Conservation (phyloP, 2,888 invertebrate species). For the Seladonia tumulorum region DNA sequence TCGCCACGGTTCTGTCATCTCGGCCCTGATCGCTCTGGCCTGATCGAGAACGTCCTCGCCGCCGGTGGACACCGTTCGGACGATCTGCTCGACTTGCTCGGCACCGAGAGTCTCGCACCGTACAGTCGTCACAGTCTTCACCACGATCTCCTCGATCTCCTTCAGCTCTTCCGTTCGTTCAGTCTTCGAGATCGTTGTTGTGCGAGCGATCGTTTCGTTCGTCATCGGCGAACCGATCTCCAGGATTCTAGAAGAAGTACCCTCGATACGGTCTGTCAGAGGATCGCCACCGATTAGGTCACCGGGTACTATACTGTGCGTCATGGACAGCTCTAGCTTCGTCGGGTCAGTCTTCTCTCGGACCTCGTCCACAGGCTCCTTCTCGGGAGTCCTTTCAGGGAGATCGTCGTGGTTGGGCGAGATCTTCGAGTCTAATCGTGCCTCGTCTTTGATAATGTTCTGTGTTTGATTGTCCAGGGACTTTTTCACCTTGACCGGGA, state of each 20-base stretch:
- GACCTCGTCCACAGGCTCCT: neutral
- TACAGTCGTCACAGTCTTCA: conserved; percentile 68
- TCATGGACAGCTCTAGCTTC: conserved; percentile 13
- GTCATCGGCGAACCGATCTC: neutral
- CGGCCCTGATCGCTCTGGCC: conserved; percentile 44
- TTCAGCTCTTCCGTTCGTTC: conserved; percentile 27
- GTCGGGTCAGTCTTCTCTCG: conserved; percentile 16
- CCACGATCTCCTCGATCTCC: conserved; percentile 43
- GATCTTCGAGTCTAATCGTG: neutral
- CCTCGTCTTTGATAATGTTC: neutral
- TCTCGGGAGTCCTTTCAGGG: no score
- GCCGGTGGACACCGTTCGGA: conserved; percentile 42
- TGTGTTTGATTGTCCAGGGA: conserved; percentile 39
- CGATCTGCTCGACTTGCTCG: conserved; percentile 52
- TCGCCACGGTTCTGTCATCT: conserved; percentile 58
- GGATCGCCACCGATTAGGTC: conserved; percentile 31
- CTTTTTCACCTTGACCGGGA: conserved; percentile 84
- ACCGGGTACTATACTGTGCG: conserved; percentile 20
- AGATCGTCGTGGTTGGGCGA: neutral
- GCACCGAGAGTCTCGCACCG: conserved; percentile 59
- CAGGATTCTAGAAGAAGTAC: neutral
- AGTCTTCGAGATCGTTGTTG: conserved; percentile 37
- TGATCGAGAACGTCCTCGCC: conserved; percentile 39
- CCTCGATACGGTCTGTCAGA: conserved; percentile 39
- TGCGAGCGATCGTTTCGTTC: neutral